phyloP scores from a whole-genome alignment of 1,140 invertebrate genomes.

The Heliconius hewitsoni region DNA sequence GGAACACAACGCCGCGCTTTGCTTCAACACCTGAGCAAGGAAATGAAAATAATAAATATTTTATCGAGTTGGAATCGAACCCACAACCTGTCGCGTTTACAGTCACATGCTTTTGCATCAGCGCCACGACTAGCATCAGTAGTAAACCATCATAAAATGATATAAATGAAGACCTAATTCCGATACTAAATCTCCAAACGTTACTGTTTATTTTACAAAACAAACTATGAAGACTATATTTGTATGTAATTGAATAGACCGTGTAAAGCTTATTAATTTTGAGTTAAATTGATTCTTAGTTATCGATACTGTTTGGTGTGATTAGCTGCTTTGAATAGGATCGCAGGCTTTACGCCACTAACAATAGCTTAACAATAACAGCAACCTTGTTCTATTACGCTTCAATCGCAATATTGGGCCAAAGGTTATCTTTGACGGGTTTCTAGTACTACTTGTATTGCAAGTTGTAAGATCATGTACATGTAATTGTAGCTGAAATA shows the following conservation, averaged over 20 bases:
- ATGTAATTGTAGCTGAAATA: not conserved
- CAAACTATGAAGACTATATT: not conserved
- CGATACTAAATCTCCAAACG: too few species aligned
- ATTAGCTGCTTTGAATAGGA: constrained; percentile 24
- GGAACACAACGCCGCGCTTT: too few species aligned
- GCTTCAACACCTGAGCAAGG: too few species aligned
- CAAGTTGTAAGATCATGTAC: constrained; percentile 21
- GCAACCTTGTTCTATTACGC: constrained; percentile 62
- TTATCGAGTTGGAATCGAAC: too few species aligned
- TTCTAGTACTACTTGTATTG: constrained; percentile 31
- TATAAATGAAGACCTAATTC: too few species aligned
- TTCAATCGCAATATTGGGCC: constrained; percentile 72
- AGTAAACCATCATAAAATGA: too few species aligned
- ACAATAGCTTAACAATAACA: constrained; percentile 58
- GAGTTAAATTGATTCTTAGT: constrained; percentile 17
- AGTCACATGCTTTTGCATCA: too few species aligned
- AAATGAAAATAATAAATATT: too few species aligned
- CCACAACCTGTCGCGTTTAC: too few species aligned
- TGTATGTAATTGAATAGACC: not conserved
- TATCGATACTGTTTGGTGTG: constrained; percentile 13
- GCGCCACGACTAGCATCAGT: too few species aligned
- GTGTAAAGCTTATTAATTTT: constrained; percentile 15
- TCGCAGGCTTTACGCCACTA: constrained; percentile 25
- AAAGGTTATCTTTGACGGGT: constrained; percentile 65
- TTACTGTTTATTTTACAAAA: not conserved